phyloP scores from a whole-genome alignment of 2,888 invertebrate genomes.

The Nasonovia ribisnigri region DNA sequence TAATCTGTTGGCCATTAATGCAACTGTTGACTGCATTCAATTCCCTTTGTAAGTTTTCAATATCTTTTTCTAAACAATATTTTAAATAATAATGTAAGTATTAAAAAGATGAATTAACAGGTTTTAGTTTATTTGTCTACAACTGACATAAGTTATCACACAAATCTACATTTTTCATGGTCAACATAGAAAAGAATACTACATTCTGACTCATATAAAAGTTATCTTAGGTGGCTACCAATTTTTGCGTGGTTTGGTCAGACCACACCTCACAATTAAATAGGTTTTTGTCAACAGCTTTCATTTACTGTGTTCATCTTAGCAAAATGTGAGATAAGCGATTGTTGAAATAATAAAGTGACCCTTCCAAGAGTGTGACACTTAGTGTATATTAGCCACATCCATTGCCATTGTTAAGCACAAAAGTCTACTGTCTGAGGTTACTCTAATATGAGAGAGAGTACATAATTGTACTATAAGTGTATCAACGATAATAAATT shows the following conservation, averaged over 20 bases:
- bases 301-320: background rate
- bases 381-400: background rate
- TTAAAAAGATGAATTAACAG: background rate
- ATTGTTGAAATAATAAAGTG: background rate
- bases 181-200: background rate
- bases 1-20: constrained; percentile 58
- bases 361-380: too few species aligned
- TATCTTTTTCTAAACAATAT: constrained; percentile 58
- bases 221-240: background rate
- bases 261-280: background rate
- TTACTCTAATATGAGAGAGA: background rate
- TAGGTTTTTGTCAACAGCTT: background rate
- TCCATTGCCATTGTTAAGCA: too few species aligned
- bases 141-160: background rate
- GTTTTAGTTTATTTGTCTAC: background rate
- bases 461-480: background rate
- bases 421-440: background rate
- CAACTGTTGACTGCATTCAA: constrained; percentile 48
- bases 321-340: background rate
- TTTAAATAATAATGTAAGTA: background rate
- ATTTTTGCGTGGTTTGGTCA: background rate
- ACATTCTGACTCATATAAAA: background rate
- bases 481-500: background rate
- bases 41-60: constrained; percentile 57
- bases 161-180: background rate